Conservation (phyloP, 2,113 vertebrate genomes). For the Ancistrus triradiatus region DNA sequence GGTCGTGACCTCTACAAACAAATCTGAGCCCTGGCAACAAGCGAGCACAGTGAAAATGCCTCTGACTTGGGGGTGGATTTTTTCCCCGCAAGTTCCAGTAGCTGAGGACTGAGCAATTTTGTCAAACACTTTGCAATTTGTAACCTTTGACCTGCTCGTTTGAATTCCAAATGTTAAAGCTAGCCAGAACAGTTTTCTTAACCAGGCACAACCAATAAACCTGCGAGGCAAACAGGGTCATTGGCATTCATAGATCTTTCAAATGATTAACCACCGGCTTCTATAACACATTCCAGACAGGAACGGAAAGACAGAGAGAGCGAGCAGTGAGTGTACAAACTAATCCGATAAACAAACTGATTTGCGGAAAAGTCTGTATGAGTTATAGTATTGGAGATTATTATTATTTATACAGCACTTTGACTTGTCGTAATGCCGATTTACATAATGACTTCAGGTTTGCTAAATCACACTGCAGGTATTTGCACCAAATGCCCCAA, state of each 20-base stretch:
- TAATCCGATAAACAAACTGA: no score
- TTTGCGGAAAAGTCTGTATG: no score
- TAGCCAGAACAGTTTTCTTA: slow-evolving; percentile 28
- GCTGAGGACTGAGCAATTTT: slow-evolving; percentile 8
- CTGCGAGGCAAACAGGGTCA: slow-evolving; percentile 20
- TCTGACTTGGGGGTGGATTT: neutral
- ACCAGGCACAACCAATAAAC: slow-evolving; percentile 31
- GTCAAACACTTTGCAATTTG: slow-evolving; percentile 24
- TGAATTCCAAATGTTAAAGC: slow-evolving; percentile 25
- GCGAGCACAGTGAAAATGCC: slow-evolving; percentile 25
- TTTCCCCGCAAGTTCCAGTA: slow-evolving; percentile 1
- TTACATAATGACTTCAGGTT: no score
- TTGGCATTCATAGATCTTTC: neutral
- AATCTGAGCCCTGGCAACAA: slow-evolving; percentile 26
- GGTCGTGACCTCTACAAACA: slow-evolving; percentile 47
- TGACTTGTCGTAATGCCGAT: no score
- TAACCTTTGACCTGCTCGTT: slow-evolving; percentile 37
- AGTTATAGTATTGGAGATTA: no score
- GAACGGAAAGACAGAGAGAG: no score
- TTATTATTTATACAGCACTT: no score
- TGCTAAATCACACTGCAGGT: no score
- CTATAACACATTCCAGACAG: no score
- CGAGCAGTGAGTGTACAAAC: no score
- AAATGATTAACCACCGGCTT: slow-evolving; percentile 11
- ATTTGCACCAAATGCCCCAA: no score